These are phyloP conservation scores for Amblyornis subalaris DNA, from an alignment of 2,113 vertebrate species.

Conservation along the genomic window DNA sequence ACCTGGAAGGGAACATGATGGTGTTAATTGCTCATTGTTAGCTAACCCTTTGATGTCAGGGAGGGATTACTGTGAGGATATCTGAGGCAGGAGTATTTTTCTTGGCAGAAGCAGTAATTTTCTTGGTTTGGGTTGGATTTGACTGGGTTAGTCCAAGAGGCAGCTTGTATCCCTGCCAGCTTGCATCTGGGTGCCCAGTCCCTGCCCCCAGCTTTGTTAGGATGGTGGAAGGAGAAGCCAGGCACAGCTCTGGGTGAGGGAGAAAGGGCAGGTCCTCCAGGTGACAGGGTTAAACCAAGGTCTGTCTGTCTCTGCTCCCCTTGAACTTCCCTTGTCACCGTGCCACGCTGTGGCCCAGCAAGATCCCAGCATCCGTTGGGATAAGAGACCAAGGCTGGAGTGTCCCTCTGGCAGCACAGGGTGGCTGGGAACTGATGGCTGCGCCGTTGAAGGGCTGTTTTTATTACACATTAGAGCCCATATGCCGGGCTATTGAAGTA, in stretches of 20 bases:
- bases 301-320: not conserved
- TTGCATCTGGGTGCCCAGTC: fast-evolving
- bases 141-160: not conserved
- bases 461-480: slow-evolving; percentile 19
- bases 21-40: slow-evolving; percentile 42
- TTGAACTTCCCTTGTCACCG: not conserved
- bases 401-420: not conserved
- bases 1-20: not conserved
- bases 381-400: not conserved
- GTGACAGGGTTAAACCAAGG: not conserved
- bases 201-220: fast-evolving
- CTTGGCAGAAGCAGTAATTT: not conserved
- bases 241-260: not conserved
- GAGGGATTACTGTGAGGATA: not conserved
- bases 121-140: not conserved
- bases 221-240: not conserved
- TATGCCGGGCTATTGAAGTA: slow-evolving; percentile 41
- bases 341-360: too few species aligned
- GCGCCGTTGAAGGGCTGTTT: not conserved
- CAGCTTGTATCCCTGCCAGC: not conserved
- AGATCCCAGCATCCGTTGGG: not conserved
- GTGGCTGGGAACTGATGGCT: not conserved
- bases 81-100: slow-evolving; percentile 40
- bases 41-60: slow-evolving; percentile 8
- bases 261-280: not conserved